Evolutionary conservation across 1,140 invertebrate species (phyloP), one percentile per base, ranked within the genome.

Genomic region (Drosophila kurseongensis): DNA sequence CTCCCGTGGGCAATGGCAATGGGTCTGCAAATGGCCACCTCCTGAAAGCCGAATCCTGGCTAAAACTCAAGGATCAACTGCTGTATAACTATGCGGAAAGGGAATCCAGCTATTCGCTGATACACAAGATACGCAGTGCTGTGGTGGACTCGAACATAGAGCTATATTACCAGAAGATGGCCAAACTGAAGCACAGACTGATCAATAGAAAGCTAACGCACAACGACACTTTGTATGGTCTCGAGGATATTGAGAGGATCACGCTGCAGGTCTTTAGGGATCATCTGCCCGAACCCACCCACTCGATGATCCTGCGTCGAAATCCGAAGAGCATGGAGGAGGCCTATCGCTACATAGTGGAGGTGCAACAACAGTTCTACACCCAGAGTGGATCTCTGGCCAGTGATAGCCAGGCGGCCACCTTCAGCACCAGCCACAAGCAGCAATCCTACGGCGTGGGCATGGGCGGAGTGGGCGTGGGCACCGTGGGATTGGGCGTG

Each of bases 311-410:
- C 23, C 41, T 89, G 59, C 74, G 84, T 0, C 56, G 84, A 18
- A 89, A 89, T 32, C 85, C 84, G 7, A 90, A 90, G 42, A 84
- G 73, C 80, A 89, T 89, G 84, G 84, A 89, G 85, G 85, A 90
- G 51, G 84, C 84, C 55, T 89, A 89, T 47, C 80, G 85, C 52
- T 89, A 89, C 16, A 90, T 89, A 14, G 85, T 90, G 27, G 84
- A 89, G 57, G 85, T 89, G 12, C 84, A 89, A 16, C 84, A 89
- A 18, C 84, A 89, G 32, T 89, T 90, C 47, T 89, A 89, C 54
- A 89, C 84, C 0, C 84, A 89, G 47, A 84, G 84, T 35, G 84
- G 84, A 16, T 88, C 84, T 0, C 54, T 89, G n/a, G 80, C 60
- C 16, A 78, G 62, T 0, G 84, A 89, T 7, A 76, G 78, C 0